Evolutionary conservation across 2,888 invertebrate genomes (phyloP).

Genomic region (Meloe dianella): DNA sequence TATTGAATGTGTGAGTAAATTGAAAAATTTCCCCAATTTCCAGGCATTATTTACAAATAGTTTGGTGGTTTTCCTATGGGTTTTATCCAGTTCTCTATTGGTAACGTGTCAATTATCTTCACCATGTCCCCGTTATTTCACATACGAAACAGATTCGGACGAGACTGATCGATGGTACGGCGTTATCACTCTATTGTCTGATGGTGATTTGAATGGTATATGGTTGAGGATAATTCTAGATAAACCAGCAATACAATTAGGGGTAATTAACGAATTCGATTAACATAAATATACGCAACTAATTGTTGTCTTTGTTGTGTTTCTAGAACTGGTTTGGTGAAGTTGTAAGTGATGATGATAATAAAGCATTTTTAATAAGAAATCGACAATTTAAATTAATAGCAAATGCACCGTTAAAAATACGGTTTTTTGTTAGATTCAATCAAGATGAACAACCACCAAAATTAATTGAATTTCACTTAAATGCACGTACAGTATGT

Average conservation of each 20-base stretch:
- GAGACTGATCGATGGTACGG: conserved; percentile 69
- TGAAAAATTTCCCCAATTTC: neutral
- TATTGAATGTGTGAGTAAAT: too few relatives aligned
- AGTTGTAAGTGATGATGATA: conserved; percentile 64
- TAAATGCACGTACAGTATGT: conserved; percentile 68
- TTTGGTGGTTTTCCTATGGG: neutral
- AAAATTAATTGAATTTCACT: conserved; percentile 43
- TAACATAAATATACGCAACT: neutral
- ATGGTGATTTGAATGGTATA: conserved; percentile 65
- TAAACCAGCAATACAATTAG: conserved; percentile 46
- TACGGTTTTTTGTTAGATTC: conserved; percentile 68
- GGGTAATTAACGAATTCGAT: conserved; percentile 37
- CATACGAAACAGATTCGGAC: conserved; percentile 59
- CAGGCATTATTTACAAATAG: neutral
- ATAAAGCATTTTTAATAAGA: conserved; percentile 67
- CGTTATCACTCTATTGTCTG: conserved; percentile 62
- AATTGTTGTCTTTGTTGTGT: too few relatives aligned
- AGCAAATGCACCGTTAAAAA: conserved; percentile 63
- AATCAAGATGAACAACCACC: conserved; percentile 62
- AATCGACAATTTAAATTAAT: conserved; percentile 65
- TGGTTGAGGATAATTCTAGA: conserved; percentile 66
- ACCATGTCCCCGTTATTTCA: conserved; percentile 68
- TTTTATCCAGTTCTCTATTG: neutral
- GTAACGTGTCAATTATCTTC: conserved; percentile 37
- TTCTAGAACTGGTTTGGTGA: conserved; percentile 63